Base-by-base conservation (phyloP, 2,797 vertebrate species). In the Salarias fasciatus region DNA sequence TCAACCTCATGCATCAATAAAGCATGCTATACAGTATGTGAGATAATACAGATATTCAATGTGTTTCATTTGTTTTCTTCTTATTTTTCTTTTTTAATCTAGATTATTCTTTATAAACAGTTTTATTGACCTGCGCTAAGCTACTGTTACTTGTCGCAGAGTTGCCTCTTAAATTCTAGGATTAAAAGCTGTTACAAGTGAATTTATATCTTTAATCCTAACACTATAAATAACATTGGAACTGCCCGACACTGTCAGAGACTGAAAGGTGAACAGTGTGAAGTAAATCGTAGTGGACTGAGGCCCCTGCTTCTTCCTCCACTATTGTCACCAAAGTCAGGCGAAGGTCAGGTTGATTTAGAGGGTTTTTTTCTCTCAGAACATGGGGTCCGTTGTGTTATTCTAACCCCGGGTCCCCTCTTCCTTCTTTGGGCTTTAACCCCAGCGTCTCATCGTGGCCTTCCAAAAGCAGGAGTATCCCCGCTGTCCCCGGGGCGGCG, bases 311-410 rank as follows among this genome's bases (percentile, higher is more conserved):
- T 42, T 50, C 50, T 65, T 44, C 33, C 29, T 76, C 65, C 41
- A 31, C 48, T 12, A 50, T 65, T 58, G 70, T 82, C 37, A 1
- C 64, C 67, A 71, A 81, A 86, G 83, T 88, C 79, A 90, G 41
- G 28, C 37, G 12, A 75, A 72, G 83, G 80, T 87, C 84, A 86
- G 67, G 54, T 47, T 79, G 84, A 86, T 86, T 78, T 80, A 77
- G 62, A 62, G 68, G 54, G 68, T 82, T 79, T 80, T 79, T 64
- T 82, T 77, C 79, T 77, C 64, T 69, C 75, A 80, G 86, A 79
- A 77, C 81, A 73, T 33, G 52, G 74, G 66, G 69, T 69, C 50
- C 54, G 50, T 69, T 52, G 53, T 87, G 80, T 90, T 91, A 65
- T 88, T 86, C 51, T 84, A 86, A 86, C 86, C 79, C 69, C 0